A percentile compares a stretch with the other conserved stretches of the same genome.
Conservation (phyloP, 2,888 invertebrate species). For the Eilema sororculum region DNA sequence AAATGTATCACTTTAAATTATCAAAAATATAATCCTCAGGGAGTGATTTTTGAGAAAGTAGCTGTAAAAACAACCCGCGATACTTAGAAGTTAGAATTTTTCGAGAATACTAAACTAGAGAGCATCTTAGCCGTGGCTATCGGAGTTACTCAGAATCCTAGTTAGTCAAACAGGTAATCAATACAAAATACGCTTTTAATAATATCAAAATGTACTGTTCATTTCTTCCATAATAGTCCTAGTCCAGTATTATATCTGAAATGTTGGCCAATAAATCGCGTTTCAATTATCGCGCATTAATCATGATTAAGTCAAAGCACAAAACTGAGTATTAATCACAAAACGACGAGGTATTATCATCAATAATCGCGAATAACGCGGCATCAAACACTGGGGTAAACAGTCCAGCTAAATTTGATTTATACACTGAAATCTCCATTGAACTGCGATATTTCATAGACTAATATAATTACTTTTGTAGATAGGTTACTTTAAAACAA, state of each 20-base stretch:
- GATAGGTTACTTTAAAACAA: neutral
- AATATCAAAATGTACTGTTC: neutral
- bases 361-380: conserved; percentile 37
- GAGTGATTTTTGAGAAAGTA: no score
- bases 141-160: no score
- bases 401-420: conserved; percentile 69
- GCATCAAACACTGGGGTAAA: conserved; percentile 43
- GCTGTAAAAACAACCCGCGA: no score
- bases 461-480: conserved; percentile 16
- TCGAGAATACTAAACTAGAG: no score
- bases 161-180: no score
- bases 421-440: conserved; percentile 64
- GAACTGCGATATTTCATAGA: conserved; percentile 61
- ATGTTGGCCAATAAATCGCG: neutral
- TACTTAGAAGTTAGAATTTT: no score
- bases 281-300: conserved; percentile 13
- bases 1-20: no score
- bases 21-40: no score
- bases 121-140: no score
- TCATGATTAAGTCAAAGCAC: conserved; percentile 15
- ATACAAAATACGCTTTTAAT: neutral
- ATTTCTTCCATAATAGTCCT: neutral
- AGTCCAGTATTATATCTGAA: neutral
- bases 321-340: conserved; percentile 26
- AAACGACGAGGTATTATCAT: conserved; percentile 28